Evolutionary conservation across 1,140 invertebrate genomes (phyloP).

Genomic region (Thereuonema tuberculata): DNA sequence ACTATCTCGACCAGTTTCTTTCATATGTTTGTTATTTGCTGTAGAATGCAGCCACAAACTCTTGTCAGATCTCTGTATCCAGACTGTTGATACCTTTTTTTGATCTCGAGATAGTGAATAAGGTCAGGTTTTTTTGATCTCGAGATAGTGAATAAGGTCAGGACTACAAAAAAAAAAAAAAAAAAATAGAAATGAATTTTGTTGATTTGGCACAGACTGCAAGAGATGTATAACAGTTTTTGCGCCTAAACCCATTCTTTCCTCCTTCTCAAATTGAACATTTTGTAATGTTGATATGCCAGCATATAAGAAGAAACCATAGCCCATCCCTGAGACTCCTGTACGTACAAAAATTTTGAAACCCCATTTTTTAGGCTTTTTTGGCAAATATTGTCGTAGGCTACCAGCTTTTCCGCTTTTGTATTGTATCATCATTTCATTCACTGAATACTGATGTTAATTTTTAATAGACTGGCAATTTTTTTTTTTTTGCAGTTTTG

Average conservation of each 20-base stretch:
- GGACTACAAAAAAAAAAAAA: not conserved
- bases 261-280: no score
- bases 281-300: no score
- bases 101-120: no score
- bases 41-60: not conserved
- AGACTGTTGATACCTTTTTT: not conserved
- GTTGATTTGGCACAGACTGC: not conserved
- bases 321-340: not conserved
- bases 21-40: no score
- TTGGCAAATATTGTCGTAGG: no score
- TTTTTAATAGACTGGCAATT: no score
- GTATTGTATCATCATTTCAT: not conserved
- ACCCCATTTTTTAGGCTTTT: not conserved
- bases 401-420: not conserved
- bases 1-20: no score
- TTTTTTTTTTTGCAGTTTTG: no score
- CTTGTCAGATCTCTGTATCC: no score
- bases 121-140: no score
- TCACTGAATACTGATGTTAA: not conserved
- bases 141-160: no score
- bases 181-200: not conserved
- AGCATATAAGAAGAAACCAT: not conserved
- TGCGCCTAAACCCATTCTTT: not conserved
- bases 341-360: not conserved
- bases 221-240: not conserved